phyloP scores from a whole-genome alignment of 2,888 invertebrate genomes.

The Athalia rosae region DNA sequence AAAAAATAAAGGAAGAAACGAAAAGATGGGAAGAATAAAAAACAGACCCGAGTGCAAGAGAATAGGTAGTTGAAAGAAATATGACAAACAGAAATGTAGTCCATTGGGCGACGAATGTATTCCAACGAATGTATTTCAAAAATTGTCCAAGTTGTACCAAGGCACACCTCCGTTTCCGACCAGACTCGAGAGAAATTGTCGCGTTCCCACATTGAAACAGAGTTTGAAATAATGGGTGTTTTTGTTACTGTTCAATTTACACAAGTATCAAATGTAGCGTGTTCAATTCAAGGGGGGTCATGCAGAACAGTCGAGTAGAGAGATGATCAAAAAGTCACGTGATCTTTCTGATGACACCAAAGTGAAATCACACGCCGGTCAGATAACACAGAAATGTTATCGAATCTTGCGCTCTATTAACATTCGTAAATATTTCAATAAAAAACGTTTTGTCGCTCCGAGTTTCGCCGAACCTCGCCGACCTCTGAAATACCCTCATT shows the following conservation, averaged over 20 bases:
- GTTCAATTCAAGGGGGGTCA: too few relatives aligned
- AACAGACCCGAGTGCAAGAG: not conserved
- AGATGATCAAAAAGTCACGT: too few relatives aligned
- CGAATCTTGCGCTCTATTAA: constrained; percentile 24
- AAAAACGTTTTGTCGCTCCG: not conserved
- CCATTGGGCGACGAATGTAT: not conserved
- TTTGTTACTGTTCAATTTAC: too few relatives aligned
- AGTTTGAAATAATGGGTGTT: too few relatives aligned
- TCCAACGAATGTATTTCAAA: not conserved
- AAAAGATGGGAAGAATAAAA: not conserved
- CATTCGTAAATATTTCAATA: constrained; percentile 4
- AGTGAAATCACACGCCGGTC: too few relatives aligned
- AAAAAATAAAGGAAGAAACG: not conserved
- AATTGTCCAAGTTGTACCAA: constrained; percentile 17
- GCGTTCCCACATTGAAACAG: too few relatives aligned
- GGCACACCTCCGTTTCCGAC: not conserved
- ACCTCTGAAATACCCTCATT: not conserved
- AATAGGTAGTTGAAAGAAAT: not conserved
- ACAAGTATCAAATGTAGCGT: too few relatives aligned
- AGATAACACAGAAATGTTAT: too few relatives aligned
- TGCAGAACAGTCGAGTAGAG: too few relatives aligned
- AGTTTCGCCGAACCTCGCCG: not conserved
- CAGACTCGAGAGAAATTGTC: constrained; percentile 13
- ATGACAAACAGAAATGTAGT: not conserved
- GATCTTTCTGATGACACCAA: too few relatives aligned